Conservation (phyloP, 1,140 invertebrate species). For the Apis mellifera region Amel_HAv3.1 CM009934.2:7860501-7861000, state of each 20-base stretch:
- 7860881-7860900: slow-evolving; percentile 99
- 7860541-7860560: neutral
- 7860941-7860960: slow-evolving; percentile 97
- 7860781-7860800: neutral
- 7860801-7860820: neutral
- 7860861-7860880: slow-evolving; percentile 63
- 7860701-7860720: too few species aligned
- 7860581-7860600: neutral
- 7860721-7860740: too few species aligned
- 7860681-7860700: neutral
- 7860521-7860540: neutral
- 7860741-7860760: neutral
- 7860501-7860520: neutral
- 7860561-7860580: neutral
- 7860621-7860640: neutral
- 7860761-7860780: neutral
- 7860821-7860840: neutral
- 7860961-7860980: slow-evolving; percentile 99
- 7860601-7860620: neutral
- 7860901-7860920: slow-evolving; percentile 99
- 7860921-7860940: slow-evolving; percentile 98
- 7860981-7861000: slow-evolving; percentile 97
- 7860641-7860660: neutral
- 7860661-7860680: neutral
- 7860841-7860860: neutral